A percentile compares a stretch with the other conserved stretches of the same genome.
Conservation (phyloP, 2,113 vertebrate genomes). For the Spea multiplicata region DNA sequence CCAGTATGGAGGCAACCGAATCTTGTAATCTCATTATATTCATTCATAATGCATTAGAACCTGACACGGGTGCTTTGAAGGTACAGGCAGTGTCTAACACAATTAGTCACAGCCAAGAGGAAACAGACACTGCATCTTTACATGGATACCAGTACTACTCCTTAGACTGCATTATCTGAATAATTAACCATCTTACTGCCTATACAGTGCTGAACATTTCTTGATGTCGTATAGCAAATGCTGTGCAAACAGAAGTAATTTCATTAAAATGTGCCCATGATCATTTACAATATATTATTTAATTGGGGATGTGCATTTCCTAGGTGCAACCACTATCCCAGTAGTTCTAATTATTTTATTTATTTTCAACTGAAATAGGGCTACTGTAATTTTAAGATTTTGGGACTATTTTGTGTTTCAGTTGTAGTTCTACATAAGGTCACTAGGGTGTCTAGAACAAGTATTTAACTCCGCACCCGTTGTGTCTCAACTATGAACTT, state of each 20-base stretch:
- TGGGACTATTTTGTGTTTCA: no score
- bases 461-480: no score
- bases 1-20: constrained; percentile 8
- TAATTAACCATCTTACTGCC: neutral
- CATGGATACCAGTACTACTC: neutral
- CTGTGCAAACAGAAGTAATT: neutral
- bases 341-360: no score
- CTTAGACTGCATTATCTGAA: neutral
- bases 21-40: constrained; percentile 40
- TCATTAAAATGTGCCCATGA: neutral
- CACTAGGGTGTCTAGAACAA: no score
- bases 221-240: neutral
- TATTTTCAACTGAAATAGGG: no score
- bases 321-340: no score
- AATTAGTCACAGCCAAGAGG: constrained; percentile 33
- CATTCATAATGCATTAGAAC: constrained; percentile 43
- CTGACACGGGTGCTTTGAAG: constrained; percentile 24
- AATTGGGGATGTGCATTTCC: no score
- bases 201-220: neutral
- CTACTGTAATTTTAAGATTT: no score
- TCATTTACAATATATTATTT: no score
- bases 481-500: no score
- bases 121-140: constrained; percentile 3
- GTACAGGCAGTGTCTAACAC: constrained; percentile 1
- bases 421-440: no score